Evolutionary conservation across 1,140 invertebrate genomes (phyloP).

Genomic region (Limonius californicus): DNA sequence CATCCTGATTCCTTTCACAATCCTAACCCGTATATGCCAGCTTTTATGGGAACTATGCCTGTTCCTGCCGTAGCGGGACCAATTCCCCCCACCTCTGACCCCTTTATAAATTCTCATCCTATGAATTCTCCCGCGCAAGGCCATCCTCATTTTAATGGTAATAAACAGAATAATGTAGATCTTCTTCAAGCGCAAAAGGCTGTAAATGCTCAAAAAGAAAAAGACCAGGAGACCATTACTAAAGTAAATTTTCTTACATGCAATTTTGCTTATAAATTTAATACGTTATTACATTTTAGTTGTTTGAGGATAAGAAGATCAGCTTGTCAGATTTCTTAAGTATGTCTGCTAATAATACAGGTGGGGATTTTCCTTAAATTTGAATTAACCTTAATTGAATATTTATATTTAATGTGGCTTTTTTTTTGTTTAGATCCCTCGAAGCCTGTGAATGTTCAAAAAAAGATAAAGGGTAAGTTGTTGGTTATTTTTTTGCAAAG

Average conservation of each 20-base stretch:
- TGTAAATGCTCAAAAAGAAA: neutral
- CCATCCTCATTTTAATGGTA: too few relatives aligned
- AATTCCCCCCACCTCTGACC: too few relatives aligned
- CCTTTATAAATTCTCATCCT: too few relatives aligned
- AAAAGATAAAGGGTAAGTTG: constrained; percentile 29
- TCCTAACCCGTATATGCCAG: neutral
- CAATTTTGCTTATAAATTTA: neutral
- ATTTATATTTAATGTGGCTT: neutral
- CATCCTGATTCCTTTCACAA: neutral
- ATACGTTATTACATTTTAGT: constrained; percentile 26
- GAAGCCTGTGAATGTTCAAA: constrained; percentile 20
- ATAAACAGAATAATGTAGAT: too few relatives aligned
- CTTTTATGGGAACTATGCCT: neutral
- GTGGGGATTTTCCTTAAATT: constrained; percentile 16
- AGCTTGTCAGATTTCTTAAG: constrained; percentile 34
- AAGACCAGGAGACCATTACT: neutral
- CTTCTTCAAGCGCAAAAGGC: too few relatives aligned
- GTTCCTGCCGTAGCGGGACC: neutral
- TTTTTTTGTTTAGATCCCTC: constrained; percentile 26
- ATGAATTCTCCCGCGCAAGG: too few relatives aligned
- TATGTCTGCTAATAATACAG: constrained; percentile 31
- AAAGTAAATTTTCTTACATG: neutral
- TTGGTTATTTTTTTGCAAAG: neutral
- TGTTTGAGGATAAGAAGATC: constrained; percentile 39
- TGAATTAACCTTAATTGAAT: neutral